Base-by-base conservation (phyloP, 2,113 vertebrate genomes). In the Sciurus niger region DNA sequence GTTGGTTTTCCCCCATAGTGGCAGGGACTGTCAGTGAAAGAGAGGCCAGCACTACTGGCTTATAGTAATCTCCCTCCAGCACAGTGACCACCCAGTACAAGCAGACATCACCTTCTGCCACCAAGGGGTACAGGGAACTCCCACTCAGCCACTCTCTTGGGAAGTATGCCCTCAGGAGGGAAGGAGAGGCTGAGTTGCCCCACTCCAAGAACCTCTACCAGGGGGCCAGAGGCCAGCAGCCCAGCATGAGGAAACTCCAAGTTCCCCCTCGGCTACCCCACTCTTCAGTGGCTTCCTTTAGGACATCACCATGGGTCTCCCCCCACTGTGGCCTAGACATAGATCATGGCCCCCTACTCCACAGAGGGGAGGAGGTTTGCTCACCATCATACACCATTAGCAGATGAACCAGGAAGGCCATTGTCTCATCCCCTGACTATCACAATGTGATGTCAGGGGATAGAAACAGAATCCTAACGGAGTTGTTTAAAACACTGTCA, bases 31-130 rank as follows among this genome's bases (percentile, higher is more conserved):
- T 20, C 1, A 30, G 1, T 53, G 48, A 48, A 93, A 43, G 28
- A 32, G 25, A 78, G 14, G 11, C 30, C 14, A 6, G 28, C 14
- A 30, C 74, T 16, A 14, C 17, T 76, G 20, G 24, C 34, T 13
- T n/a, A 13, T 24, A 70, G 6, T 14, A 28, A 58, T 4, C 46
- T 1, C 34, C 13, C 12, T 77, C 67, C 46, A 1, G 0, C 8
- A 22, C 63, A 85, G 34, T n/a, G 25, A 34, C 67, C 43, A 40
- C 20, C 30, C 7, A 72, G 60, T 73, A 40, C 22, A 90, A 84
- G 58, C 18, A 84, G 53, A 73, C 11, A 34, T 76, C 8, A 77
- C 37, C 40, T 7, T 20, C 30, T 78, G 32, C 60, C 24, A 6
- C 37, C 32, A 37, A 43, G 6, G 24, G 22, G 30, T 30, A 48